Conservation (phyloP, 2,113 vertebrate genomes). For the Cryptotis parvus region DNA sequence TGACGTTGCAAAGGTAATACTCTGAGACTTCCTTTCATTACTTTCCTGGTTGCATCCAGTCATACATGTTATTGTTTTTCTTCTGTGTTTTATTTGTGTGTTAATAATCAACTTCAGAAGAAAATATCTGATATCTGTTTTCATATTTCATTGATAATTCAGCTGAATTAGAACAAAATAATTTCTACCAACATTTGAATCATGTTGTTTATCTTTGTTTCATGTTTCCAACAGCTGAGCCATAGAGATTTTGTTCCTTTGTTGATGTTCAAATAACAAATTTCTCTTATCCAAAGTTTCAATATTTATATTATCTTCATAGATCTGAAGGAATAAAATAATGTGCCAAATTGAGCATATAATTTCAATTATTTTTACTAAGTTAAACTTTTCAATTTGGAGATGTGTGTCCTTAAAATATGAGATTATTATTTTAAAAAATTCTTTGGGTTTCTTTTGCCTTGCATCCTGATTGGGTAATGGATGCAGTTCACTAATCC, state of each 20-base stretch:
- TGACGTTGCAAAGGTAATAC: not conserved
- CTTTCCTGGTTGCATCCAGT: not conserved
- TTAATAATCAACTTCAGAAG: not conserved
- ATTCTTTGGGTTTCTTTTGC: not conserved
- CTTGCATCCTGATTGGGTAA: not conserved
- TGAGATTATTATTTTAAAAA: not conserved
- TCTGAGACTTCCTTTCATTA: not conserved
- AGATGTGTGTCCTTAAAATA: not conserved
- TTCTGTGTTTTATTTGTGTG: not conserved
- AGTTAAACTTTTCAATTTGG: not conserved
- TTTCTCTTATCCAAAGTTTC: not conserved
- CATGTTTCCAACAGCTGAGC: not conserved
- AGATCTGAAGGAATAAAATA: constrained; percentile 11
- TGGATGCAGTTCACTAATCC: not conserved
- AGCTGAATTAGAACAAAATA: not conserved
- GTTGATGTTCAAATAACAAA: not conserved
- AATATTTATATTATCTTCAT: not conserved
- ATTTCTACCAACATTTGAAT: not conserved
- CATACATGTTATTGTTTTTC: not conserved
- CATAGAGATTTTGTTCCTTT: not conserved
- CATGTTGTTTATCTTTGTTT: not conserved
- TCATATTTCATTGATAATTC: not conserved
- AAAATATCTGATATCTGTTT: not conserved
- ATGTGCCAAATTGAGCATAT: not conserved
- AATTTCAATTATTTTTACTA: not conserved